Evolutionary conservation across 2,113 vertebrate genomes (phyloP).

Genomic region (Trachemys scripta): DNA sequence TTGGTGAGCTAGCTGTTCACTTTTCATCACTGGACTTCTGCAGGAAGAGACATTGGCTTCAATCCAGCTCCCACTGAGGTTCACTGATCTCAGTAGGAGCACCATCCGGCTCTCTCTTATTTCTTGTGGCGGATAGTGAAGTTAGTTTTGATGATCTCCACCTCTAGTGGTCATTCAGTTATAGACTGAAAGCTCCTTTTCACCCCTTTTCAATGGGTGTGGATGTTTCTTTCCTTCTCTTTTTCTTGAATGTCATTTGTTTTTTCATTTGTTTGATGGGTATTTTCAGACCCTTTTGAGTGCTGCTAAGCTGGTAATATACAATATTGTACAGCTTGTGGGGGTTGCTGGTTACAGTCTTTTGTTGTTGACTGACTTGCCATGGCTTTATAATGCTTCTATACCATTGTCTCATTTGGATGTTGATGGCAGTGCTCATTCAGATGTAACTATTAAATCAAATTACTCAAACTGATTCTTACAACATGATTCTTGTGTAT

Average conservation of each 20-base stretch:
- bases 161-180: background rate
- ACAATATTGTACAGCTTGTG: background rate
- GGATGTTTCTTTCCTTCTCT: background rate
- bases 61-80: background rate
- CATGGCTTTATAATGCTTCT: background rate
- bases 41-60: background rate
- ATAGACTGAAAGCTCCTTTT: background rate
- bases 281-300: background rate
- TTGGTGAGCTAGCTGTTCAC: background rate
- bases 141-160: background rate
- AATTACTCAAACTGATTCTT: background rate
- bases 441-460: background rate
- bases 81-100: accelerated
- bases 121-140: background rate
- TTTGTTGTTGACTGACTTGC: background rate
- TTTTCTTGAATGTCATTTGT: background rate
- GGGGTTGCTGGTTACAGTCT: background rate
- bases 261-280: background rate
- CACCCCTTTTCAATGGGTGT: background rate
- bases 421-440: background rate
- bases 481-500: background rate
- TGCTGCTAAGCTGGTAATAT: background rate
- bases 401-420: background rate
- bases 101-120: background rate
- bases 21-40: background rate